Evolutionary conservation across 2,113 vertebrate genomes (phyloP).

Genomic region (Pungitius pungitius): DNA sequence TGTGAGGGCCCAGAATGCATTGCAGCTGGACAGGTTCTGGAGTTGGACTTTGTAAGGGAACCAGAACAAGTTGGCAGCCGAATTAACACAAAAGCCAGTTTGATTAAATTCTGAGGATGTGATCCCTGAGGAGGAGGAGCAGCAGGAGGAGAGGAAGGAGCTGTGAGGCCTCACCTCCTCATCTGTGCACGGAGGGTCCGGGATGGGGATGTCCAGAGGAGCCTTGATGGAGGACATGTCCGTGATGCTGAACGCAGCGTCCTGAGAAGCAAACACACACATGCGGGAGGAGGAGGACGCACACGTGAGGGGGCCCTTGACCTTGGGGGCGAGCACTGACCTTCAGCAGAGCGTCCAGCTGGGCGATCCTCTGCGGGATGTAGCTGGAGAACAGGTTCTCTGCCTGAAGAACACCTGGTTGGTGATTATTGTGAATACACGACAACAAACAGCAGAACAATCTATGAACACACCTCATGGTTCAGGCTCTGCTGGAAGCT

Average conservation of each 20-base stretch:
- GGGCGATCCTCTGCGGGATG: conserved; percentile 84
- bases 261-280: conserved; percentile 66
- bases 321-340: conserved; percentile 51
- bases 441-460: neutral
- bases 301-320: neutral
- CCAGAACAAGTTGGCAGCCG: no score
- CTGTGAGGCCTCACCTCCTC: conserved; percentile 80
- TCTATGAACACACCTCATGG: conserved; percentile 78
- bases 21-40: neutral
- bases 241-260: conserved; percentile 79
- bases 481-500: conserved; percentile 81
- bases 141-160: no score
- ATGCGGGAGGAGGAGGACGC: neutral
- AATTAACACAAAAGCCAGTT: no score
- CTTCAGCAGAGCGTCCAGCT: conserved; percentile 82
- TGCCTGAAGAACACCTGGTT: conserved; percentile 70
- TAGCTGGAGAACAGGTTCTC: conserved; percentile 82
- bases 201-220: conserved; percentile 89
- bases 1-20: neutral
- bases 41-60: no score
- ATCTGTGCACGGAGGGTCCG: conserved; percentile 87
- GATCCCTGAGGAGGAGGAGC: neutral
- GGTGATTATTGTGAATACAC: no score
- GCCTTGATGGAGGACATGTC: conserved; percentile 82
- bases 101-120: neutral